Evolutionary conservation across 2,888 invertebrate species (phyloP), one percentile per base, ranked within the genome.

Genomic region (Neoaliturus tenellus): DNA sequence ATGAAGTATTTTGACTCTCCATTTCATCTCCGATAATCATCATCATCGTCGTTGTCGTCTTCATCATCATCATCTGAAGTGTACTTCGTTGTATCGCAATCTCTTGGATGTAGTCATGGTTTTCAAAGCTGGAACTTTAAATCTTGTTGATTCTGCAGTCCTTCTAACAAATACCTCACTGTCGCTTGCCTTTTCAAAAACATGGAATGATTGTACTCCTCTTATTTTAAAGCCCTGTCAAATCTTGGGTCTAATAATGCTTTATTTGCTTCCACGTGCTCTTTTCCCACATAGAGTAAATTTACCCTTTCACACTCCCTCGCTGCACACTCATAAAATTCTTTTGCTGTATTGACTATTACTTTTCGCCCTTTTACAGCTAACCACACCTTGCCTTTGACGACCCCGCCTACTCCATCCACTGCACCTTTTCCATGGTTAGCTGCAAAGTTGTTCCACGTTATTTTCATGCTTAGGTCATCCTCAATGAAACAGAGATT

Each of bases 391-490:
- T 44, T 41, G 5, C 75, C 41, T 25, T 82, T 82, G n/a, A 82
- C 75, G 6, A 39, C 33, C 14, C 73, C 82, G 17, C 83, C 83
- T 5, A 78, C 73, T 17, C 35, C 75, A 78, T 75, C 48, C 17
- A 78, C 75, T 0, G 51, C 75, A n/a, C 75, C 48, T 51, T 44
- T 78, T 28, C 83, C 51, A 41, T 78, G 75, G 51, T 33, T 39
- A 17, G 83, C 51, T n/a, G 83, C 83, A 33, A 82, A 82, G 55
- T 25, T 41, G 28, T 44, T 51, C 75, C 83, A 82, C 6, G 14
- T n/a, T 23, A 51, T 25, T 33, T 69, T 31, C 28, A 82, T 14
- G 51, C 10, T 35, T 35, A 35, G 10, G 35, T 35, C 35, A 10
- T 35, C 35, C 4, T 35, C 10, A 4, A 35, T 6, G 10, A 6